Base-by-base conservation (phyloP, 1,140 invertebrate species). In the Pseudomyrmex flavicornis region DNA sequence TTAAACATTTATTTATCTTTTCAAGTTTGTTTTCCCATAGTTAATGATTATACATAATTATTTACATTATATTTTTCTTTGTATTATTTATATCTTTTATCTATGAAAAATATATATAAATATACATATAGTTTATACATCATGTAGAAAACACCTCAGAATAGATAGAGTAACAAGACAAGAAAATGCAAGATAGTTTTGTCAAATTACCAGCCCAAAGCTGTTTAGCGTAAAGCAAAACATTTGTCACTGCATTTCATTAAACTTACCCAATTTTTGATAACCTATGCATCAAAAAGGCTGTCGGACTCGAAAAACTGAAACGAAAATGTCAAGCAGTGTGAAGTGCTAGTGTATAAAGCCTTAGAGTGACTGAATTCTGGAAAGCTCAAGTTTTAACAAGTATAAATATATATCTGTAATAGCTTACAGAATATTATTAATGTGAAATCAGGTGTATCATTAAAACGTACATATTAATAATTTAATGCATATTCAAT, bases 211-310 rank as follows among this genome's bases (percentile, higher is more conserved):
- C 90, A 91, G 89, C 92, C 92, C 91, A 92, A 93, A 93, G 93
- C 91, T 89, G 90, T 91, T 88, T 90, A 88, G 84, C 85, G 77
- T 82, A 88, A 93, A 91, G 89, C 89, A 69, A 79, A 92, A 92
- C 84, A 88, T 91, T 84, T 90, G 61, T 88, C 35, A 35, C 35
- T 88, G 85, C 80, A 83, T 69, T 87, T 89, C 74, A 91, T 93
- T 92, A 93, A 93, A 96, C 96, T 96, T 96, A 97, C 96, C 96
- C 96, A 94, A 96, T 96, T 94, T 95, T 95, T 94, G 96, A 96
- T 95, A 96, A 95, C 92, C 95, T 96, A 95, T 96, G 95, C 95
- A 95, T 95, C 95, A 96, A 95, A 96, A 96, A 96, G 95, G 95
- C 94, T 95, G 95, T 95, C 93, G 96, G 95, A 94, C 95, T 96